Evolutionary conservation across 2,797 vertebrate species (phyloP).

Genomic region (Sebastes paucispinis): DNA sequence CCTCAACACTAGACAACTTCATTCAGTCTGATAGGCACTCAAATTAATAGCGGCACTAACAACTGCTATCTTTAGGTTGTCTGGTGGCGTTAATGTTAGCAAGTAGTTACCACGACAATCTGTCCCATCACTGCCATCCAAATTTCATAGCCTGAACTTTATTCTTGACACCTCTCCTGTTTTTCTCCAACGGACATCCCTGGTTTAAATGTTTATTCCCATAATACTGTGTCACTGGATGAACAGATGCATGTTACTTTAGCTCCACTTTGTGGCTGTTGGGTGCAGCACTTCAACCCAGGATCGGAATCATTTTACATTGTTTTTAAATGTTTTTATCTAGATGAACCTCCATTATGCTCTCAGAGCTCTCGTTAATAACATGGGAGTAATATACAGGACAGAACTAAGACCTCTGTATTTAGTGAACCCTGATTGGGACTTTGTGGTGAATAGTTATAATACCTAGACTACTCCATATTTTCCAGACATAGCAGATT

Average conservation of each 20-base stretch:
- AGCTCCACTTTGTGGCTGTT: neutral
- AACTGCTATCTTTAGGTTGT: neutral
- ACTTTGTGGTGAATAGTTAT: neutral
- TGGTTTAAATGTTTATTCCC: neutral
- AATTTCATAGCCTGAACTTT: rapidly evolving
- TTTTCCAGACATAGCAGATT: neutral
- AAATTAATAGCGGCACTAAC: neutral
- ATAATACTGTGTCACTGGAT: neutral
- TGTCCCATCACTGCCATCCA: neutral
- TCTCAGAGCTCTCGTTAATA: neutral
- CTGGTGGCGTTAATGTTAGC: neutral
- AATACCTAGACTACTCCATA: neutral
- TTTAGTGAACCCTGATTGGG: rapidly evolving
- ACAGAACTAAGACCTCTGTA: neutral
- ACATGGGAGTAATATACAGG: neutral
- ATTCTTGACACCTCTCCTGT: too few species aligned
- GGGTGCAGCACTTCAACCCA: too few species aligned
- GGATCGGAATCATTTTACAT: too few species aligned
- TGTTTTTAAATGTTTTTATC: neutral
- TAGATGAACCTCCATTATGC: neutral
- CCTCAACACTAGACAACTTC: neutral
- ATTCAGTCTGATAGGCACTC: neutral
- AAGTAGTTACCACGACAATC: neutral
- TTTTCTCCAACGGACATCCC: too few species aligned
- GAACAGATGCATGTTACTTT: neutral